Evolutionary conservation across 2,888 invertebrate species (phyloP), one percentile per base, ranked within the genome.

Genomic region (Cinara cedri): DNA sequence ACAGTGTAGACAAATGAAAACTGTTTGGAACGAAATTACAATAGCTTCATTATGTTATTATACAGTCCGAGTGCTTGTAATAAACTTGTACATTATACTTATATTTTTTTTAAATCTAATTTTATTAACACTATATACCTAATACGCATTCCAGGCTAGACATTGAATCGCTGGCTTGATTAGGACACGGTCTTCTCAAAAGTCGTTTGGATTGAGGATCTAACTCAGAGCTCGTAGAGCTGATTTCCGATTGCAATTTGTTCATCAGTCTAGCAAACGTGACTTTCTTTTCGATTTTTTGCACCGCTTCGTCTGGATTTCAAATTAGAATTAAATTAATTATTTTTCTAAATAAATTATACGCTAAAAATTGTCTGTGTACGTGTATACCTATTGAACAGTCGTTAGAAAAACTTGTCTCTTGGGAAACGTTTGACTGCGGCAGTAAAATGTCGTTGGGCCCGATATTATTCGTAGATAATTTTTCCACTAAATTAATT

Each of bases 231-330:
- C 91, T 91, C 34, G 78, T 78, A 84, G 91, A 92, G 90, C 92
- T 91, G 87, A 92, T 92, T 87, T 92, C 93, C 11, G 91, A 91
- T 14, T 92, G 92, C 8, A 92, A 91, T 86, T 90, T 92, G 84
- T 91, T 92, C 26, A 92, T 85, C 71, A 93, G 86, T 82, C 92
- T 88, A 0, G 93, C 92, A 84, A 93, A 93, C 0, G 92, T 92
- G 10, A 93, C 92, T 86, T 92, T 92, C 86, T 92, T 92, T 84
- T 92, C 92, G 75, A 92, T 86, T 84, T 92, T 92, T 14, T 82
- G 49, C 14, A 78, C 68, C 8, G 78, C 78, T 68, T 78, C 78
- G 24, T 78, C 78, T 78, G 42, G 0, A 60, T 60, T 51, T 6
- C 4, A 55, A 71, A 51, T 26, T 63, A 14, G 13, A n/a, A n/a